Base-by-base conservation (phyloP, 2,113 vertebrate genomes). In the Atherinomorus stipes region DNA sequence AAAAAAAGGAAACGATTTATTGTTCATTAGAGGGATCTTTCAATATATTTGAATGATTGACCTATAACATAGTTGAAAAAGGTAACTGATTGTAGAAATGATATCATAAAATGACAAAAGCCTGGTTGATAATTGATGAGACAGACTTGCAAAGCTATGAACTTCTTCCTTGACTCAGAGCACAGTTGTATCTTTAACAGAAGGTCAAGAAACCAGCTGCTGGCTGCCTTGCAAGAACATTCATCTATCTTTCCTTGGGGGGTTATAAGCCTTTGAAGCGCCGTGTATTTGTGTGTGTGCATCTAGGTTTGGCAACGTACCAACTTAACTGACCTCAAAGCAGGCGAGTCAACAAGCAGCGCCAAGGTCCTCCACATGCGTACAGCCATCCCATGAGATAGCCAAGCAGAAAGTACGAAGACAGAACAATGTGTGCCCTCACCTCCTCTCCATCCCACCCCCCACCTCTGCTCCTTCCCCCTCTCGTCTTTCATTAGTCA, bases 341-440 rank as follows among this genome's bases (percentile, higher is more conserved):
- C 59, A 74, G 40, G 16, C 62, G 7, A 71, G 59, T 76, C 57
- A 70, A 80, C 74, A 87, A 84, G 64, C 51, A 45, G 45, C 56
- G 63, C 59, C 19, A 9, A 23, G 57, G 7, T 53, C 68, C 37
- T 81, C 64, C 22, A 22, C 59, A n/a, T 49, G 57, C 66, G 59
- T 69, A 72, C 47, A 70, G 68, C 28, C 76, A 26, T 68, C 76
- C 63, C 60, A 42, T 6, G 81, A 78, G 83, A 75, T 19, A 22
- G 28, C 59, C n/a, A 0, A 42, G 54, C 42, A 78, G 72, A 79
- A 85, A 72, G 66, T 54, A 50, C 1, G 2, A 59, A 77, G 76
- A 71, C 52, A 74, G 58, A 90, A 90, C 83, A 93, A 91, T 90
- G 82, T 54, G 74, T 90, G 85, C 91, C 85, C 71, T 92, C 86